phyloP scores from a whole-genome alignment of 2,113 vertebrate genomes.

The Genyomyrus donnyi region DNA sequence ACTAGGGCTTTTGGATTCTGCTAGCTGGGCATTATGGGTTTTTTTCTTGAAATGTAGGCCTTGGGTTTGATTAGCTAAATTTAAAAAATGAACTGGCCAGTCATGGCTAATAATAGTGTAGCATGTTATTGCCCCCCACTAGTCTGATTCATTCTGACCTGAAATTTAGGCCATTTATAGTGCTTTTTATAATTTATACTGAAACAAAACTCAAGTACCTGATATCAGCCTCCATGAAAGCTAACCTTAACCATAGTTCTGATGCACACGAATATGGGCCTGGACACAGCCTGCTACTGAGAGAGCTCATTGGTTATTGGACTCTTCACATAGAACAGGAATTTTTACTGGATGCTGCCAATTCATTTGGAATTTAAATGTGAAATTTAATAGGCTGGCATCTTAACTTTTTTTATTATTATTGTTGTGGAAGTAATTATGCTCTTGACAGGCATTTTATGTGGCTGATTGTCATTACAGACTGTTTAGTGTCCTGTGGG shows the following conservation, averaged over 20 bases:
- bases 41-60: not conserved
- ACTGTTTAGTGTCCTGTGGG: conserved; percentile 83
- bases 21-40: not conserved
- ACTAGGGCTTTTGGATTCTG: not conserved
- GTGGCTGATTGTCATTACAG: conserved; percentile 40
- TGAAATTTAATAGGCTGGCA: not conserved
- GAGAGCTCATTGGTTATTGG: not conserved
- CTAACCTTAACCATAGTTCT: not conserved
- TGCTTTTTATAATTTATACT: not conserved
- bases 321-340: not conserved
- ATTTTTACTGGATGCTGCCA: not conserved
- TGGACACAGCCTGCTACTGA: not conserved
- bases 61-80: not conserved
- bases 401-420: not conserved
- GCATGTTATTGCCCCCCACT: not conserved
- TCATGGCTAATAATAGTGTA: not conserved
- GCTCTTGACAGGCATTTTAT: not conserved
- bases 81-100: not conserved
- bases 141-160: not conserved
- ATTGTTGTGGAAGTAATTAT: not conserved
- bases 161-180: not conserved
- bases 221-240: not conserved
- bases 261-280: not conserved
- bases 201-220: not conserved
- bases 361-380: not conserved